Evolutionary conservation across 2,888 invertebrate species (phyloP), one percentile per base, ranked within the genome.

Genomic region (Mactromeris polynyma): DNA sequence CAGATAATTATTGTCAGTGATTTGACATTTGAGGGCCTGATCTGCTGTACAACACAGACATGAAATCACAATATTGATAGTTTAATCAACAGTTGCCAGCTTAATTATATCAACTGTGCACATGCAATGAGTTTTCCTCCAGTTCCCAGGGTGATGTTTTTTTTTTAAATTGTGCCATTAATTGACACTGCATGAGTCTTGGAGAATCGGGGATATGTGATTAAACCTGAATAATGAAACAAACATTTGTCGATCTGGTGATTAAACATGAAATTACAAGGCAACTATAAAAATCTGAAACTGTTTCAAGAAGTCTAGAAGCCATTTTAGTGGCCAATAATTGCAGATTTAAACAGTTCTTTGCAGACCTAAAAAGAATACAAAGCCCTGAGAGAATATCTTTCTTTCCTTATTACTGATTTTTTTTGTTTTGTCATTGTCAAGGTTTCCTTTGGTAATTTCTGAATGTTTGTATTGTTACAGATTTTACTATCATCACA

Each of bases 61-160:
- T 54, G 78, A 84, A 77, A 84, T 84, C 51, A 31, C 84, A 84
- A 78, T 84, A 84, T 78, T 51, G 84, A 84, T n/a, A 33, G 51
- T 26, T 78, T 84, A 54, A 84, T 84, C 84, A 84, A 84, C 40
- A 77, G 54, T 33, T 51, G 36, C 26, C 46, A 78, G 38, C 78
- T 78, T 84, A 84, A 78, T 84, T 84, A 84, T 84, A 77, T 54
- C 84, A 84, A 78, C 78, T 36, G 14, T 42, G 77, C 54, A 78
- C 78, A 84, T 84, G 84, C 77, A 54, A 77, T 78, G 54, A 78
- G 33, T 73, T 79, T 79, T 79, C 36, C 42, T 38, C 77, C 21
- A 38, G 73, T 36, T 73, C 73, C 36, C 33, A 19, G 33, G 36
- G 73, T 36, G 17, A 4, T 73, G 73, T 33, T 33, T 73, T 73